These are phyloP conservation scores for Phenganax subtilis DNA, from an alignment of 92 coral and sea anemone genomes.

Conservation along the genomic window DNA sequence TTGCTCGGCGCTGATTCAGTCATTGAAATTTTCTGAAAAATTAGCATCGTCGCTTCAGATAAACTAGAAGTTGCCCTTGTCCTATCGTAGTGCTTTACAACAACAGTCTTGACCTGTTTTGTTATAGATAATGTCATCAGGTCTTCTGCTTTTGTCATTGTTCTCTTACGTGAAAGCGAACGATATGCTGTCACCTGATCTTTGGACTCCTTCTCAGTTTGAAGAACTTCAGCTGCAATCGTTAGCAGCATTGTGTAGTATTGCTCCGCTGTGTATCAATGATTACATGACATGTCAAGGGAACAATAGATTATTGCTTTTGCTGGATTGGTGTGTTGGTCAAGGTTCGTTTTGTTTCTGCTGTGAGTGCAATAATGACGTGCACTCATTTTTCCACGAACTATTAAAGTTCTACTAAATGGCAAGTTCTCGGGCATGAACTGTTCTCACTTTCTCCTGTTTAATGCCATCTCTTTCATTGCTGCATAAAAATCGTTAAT, in stretches of 20 bases:
- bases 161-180: constrained; percentile 81
- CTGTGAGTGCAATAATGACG: no score
- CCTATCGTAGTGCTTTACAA: background rate
- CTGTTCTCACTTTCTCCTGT: no score
- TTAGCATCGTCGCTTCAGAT: background rate
- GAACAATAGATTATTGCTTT: constrained; percentile 77
- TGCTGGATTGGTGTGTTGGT: constrained; percentile 97
- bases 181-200: constrained; percentile 57
- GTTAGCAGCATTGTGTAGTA: constrained; percentile 65
- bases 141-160: constrained; percentile 71
- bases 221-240: constrained; percentile 94
- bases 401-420: no score
- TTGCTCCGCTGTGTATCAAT: constrained; percentile 83
- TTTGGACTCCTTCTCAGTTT: constrained; percentile 97
- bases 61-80: background rate
- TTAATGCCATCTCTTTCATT: no score
- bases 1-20: no score
- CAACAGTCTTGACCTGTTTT: background rate
- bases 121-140: constrained; percentile 60
- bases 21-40: no score
- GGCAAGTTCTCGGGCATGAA: no score
- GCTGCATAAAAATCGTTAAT: no score
- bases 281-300: constrained; percentile 99
- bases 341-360: constrained; percentile 52
- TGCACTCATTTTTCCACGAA: no score